Evolutionary conservation across 2,113 vertebrate species (phyloP).

Genomic region (Oreotrochilus melanogaster): DNA sequence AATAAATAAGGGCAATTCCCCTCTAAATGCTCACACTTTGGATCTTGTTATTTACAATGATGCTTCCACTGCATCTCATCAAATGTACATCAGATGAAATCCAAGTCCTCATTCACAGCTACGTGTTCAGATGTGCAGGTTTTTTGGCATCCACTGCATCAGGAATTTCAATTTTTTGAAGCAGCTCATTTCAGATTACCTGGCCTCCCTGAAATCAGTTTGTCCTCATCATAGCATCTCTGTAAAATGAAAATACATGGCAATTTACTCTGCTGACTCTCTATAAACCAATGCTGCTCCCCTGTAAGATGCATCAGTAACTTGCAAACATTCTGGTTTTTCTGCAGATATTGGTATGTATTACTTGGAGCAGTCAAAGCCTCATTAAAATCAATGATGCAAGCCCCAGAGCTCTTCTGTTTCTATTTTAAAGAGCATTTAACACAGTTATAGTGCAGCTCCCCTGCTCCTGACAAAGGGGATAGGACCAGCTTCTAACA

Average conservation of each 20-base stretch:
- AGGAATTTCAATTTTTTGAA: background rate
- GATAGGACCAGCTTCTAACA: background rate
- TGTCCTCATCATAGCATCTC: background rate
- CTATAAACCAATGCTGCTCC: background rate
- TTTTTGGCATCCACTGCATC: background rate
- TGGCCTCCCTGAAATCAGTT: background rate
- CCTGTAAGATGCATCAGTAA: background rate
- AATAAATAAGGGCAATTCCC: background rate
- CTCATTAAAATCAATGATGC: background rate
- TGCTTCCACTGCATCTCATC: background rate
- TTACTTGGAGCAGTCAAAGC: background rate
- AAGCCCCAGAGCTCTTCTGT: background rate
- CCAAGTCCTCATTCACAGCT: background rate
- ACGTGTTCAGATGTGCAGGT: accelerated
- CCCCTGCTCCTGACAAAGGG: background rate
- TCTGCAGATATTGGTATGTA: background rate
- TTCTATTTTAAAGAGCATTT: background rate
- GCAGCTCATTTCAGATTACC: background rate
- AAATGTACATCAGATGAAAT: background rate
- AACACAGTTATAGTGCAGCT: background rate
- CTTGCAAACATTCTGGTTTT: background rate
- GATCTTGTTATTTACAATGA: background rate
- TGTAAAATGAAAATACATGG: background rate
- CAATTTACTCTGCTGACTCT: background rate
- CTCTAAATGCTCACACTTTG: background rate